A percentile compares a stretch with the other conserved stretches of the same genome.
phyloP scores from a whole-genome alignment of 2,888 invertebrate species.

The Scaeva pyrastri region DNA sequence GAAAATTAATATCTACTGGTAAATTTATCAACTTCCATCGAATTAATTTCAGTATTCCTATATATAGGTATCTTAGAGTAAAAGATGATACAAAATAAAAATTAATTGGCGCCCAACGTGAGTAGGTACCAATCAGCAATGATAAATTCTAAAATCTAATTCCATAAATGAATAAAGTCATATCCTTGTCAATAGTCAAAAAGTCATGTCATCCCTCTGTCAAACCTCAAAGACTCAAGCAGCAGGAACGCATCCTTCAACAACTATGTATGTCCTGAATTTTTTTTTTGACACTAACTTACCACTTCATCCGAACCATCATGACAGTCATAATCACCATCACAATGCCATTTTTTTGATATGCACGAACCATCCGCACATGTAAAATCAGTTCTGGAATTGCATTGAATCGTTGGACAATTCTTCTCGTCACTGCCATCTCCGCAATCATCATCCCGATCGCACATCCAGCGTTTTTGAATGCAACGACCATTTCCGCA shows the following conservation, averaged over 20 bases:
- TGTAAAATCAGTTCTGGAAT: slow-evolving; percentile 89
- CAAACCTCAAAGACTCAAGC: not conserved
- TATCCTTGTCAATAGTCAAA: not conserved
- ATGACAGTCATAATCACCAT: slow-evolving; percentile 93
- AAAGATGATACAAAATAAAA: too few species aligned
- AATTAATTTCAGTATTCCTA: too few species aligned
- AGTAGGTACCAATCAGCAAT: not conserved
- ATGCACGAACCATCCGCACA: slow-evolving; percentile 92
- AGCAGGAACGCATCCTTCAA: too few species aligned
- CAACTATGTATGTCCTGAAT: not conserved
- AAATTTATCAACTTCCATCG: too few species aligned
- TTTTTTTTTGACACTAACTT: slow-evolving; percentile 84
- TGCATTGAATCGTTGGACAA: slow-evolving; percentile 89
- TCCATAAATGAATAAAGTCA: not conserved
- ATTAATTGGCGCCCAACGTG: slow-evolving; percentile 7
- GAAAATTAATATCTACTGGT: too few species aligned
- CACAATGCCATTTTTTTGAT: slow-evolving; percentile 92
- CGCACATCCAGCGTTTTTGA: slow-evolving; percentile 93
- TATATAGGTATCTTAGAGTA: too few species aligned
- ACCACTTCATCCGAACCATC: slow-evolving; percentile 93
- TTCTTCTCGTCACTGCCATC: slow-evolving; percentile 92
- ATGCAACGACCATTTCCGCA: slow-evolving; percentile 95
- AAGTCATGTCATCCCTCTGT: slow-evolving; percentile 9
- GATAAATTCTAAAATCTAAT: not conserved
- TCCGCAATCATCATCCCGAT: slow-evolving; percentile 94